These are phyloP conservation scores for Acanthochromis polyacanthus DNA, from an alignment of 2,113 vertebrate species.

Conservation along the genomic window DNA sequence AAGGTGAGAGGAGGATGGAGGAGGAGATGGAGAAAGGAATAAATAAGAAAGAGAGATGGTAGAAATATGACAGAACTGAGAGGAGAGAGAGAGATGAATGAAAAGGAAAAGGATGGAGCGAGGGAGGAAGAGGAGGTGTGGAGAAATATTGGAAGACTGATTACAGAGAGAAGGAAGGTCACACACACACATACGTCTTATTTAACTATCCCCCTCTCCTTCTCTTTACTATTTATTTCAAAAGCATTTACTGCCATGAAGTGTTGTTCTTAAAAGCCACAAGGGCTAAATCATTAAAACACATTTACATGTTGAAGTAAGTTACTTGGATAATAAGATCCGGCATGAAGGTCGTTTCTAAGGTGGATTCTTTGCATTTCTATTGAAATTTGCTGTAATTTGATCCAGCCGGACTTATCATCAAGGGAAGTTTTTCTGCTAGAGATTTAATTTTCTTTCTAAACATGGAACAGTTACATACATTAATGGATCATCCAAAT, in stretches of 20 bases:
- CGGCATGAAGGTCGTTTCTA: too few relatives aligned
- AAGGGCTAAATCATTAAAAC: too few relatives aligned
- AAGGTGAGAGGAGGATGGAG: conserved; percentile 6
- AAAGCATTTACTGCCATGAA: background rate
- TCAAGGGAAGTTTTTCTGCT: too few relatives aligned
- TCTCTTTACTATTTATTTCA: background rate
- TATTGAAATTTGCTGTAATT: too few relatives aligned
- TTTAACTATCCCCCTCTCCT: background rate
- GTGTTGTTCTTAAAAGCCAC: conserved; percentile 2
- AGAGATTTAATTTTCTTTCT: too few relatives aligned
- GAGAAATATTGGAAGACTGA: conserved; percentile 32
- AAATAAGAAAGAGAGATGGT: conserved; percentile 4
- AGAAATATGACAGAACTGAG: conserved; percentile 5
- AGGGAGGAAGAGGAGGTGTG: conserved; percentile 22
- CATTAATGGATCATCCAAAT: too few relatives aligned
- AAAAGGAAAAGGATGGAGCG: conserved; percentile 36
- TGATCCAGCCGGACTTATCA: too few relatives aligned
- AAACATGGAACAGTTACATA: too few relatives aligned
- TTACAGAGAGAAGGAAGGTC: conserved; percentile 37
- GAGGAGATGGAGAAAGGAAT: conserved; percentile 11
- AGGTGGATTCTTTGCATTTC: too few relatives aligned
- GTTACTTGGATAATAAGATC: too few relatives aligned
- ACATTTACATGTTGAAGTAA: too few relatives aligned
- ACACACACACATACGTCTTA: background rate
- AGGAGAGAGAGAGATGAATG: conserved; percentile 3